phyloP scores from a whole-genome alignment of 2,797 vertebrate species.

The Eospalax fontanierii region DNA sequence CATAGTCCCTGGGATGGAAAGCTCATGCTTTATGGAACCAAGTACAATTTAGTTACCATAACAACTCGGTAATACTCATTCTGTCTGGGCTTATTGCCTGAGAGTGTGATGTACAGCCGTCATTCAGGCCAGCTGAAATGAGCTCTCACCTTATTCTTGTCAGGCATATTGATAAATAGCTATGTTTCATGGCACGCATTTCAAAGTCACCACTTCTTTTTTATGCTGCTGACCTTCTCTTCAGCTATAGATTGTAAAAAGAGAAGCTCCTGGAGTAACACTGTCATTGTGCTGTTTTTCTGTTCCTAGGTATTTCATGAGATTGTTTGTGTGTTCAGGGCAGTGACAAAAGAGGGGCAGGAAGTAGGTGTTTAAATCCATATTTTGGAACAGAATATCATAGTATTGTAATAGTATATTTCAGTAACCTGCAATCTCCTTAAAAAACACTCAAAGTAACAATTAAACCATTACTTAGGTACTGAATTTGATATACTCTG shows the following conservation, averaged over 20 bases:
- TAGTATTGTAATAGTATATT: neutral
- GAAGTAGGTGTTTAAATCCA: neutral
- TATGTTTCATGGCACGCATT: slow-evolving; percentile 68
- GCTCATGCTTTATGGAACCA: slow-evolving; percentile 73
- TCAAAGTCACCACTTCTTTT: slow-evolving; percentile 72
- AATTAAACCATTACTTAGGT: slow-evolving; percentile 1
- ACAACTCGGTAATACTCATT: slow-evolving; percentile 86
- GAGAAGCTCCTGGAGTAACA: neutral
- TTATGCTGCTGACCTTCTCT: slow-evolving; percentile 72
- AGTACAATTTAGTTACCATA: slow-evolving; percentile 88
- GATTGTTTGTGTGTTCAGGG: neutral
- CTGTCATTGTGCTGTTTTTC: slow-evolving; percentile 2
- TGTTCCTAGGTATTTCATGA: slow-evolving; percentile 56
- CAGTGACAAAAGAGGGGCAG: neutral
- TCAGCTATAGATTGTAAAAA: slow-evolving; percentile 46
- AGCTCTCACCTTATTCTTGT: slow-evolving; percentile 79
- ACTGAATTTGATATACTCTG: slow-evolving; percentile 16
- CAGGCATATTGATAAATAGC: slow-evolving; percentile 77
- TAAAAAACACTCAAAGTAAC: neutral
- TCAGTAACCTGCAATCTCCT: neutral
- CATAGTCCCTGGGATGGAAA: slow-evolving; percentile 73
- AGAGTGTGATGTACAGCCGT: slow-evolving; percentile 73
- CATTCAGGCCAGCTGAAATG: slow-evolving; percentile 82
- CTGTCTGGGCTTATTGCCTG: slow-evolving; percentile 75
- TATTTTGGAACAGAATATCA: neutral